Evolutionary conservation across 2,888 invertebrate genomes (phyloP).

Genomic region (Polyploca ridens): DNA sequence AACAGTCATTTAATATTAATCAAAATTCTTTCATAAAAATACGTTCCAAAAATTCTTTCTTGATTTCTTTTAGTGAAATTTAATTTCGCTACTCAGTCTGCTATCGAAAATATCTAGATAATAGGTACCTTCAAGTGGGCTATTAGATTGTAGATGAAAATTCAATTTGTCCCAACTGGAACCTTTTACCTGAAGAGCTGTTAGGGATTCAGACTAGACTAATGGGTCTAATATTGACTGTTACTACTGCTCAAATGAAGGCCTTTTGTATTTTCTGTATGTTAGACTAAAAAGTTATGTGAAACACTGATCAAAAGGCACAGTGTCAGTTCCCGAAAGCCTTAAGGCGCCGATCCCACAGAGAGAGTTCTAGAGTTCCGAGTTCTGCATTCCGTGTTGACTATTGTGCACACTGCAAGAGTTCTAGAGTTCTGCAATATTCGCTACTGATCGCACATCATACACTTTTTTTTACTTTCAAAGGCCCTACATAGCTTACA

Average conservation of each 20-base stretch:
- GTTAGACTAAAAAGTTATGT: too few relatives aligned
- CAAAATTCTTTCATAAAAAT: neutral
- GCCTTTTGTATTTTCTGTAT: too few relatives aligned
- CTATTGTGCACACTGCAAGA: too few relatives aligned
- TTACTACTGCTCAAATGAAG: neutral
- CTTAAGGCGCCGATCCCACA: too few relatives aligned
- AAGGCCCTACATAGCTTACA: too few relatives aligned
- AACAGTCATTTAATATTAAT: neutral
- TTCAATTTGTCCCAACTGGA: constrained; percentile 7
- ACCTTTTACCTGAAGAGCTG: neutral
- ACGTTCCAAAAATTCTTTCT: neutral
- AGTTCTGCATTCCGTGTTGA: too few relatives aligned
- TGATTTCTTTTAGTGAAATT: neutral
- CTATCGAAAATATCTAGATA: neutral
- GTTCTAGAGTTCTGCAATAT: too few relatives aligned
- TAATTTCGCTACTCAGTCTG: neutral
- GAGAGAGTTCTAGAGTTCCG: too few relatives aligned
- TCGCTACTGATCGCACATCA: too few relatives aligned
- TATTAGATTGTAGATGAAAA: constrained; percentile 8
- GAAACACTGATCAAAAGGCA: too few relatives aligned
- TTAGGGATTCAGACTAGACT: neutral
- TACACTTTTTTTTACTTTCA: too few relatives aligned
- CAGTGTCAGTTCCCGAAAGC: too few relatives aligned
- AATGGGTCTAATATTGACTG: neutral
- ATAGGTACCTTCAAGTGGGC: neutral